Evolutionary conservation across 2,888 invertebrate genomes (phyloP).

Genomic region (Agrochola litura): DNA sequence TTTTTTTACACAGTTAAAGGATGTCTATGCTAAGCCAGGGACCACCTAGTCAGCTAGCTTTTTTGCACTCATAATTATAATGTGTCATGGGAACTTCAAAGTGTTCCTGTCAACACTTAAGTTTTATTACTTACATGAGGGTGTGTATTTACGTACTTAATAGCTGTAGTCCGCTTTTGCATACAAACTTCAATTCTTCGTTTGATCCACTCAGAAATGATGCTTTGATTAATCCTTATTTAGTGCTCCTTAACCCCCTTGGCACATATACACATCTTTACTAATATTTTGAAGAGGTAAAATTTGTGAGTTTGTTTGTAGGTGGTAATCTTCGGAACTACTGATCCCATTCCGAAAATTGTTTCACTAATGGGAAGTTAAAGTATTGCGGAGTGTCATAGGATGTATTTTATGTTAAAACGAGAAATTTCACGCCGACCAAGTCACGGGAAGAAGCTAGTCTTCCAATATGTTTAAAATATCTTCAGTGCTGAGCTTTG

Average conservation of each 20-base stretch:
- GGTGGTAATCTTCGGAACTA: too few species aligned
- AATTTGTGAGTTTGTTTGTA: too few species aligned
- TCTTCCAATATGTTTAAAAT: not conserved
- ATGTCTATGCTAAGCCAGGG: constrained; percentile 16
- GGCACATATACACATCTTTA: too few species aligned
- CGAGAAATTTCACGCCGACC: too few species aligned
- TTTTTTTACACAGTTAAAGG: not conserved
- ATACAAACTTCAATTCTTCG: not conserved
- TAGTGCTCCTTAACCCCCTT: not conserved
- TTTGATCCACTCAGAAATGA: not conserved
- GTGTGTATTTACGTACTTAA: not conserved
- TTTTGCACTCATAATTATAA: constrained; percentile 18
- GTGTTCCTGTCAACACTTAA: constrained; percentile 25
- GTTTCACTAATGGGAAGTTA: too few species aligned
- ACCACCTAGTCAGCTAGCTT: constrained; percentile 38
- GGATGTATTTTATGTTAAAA: too few species aligned
- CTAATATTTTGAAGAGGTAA: too few species aligned
- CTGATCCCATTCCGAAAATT: too few species aligned
- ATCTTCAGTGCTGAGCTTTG: not conserved
- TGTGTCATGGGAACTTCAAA: constrained; percentile 26
- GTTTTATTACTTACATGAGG: constrained; percentile 1
- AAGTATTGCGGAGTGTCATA: too few species aligned
- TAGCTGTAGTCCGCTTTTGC: not conserved
- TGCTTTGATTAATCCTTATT: not conserved
- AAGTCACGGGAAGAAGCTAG: too few species aligned